phyloP scores from a whole-genome alignment of 1,140 invertebrate species.

The Hycleus cichorii region DNA sequence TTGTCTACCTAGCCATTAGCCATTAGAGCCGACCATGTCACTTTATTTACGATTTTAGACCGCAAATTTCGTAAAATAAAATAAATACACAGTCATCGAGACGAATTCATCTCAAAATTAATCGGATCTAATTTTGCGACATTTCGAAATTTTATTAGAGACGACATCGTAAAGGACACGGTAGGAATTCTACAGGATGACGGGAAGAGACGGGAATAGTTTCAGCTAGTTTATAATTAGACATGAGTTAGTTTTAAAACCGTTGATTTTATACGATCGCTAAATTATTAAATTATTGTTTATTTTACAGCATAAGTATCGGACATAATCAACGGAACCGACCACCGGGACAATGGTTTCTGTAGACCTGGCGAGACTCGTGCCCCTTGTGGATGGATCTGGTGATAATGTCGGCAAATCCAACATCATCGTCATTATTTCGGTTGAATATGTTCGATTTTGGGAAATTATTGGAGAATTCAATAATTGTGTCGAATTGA shows the following conservation, averaged over 20 bases:
- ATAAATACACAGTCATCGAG: not conserved
- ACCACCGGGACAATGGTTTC: constrained; percentile 17
- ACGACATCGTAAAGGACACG: not conserved
- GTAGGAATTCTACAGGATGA: not conserved
- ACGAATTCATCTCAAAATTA: not conserved
- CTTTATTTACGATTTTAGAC: no score
- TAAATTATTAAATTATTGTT: not conserved
- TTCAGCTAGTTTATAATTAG: constrained; percentile 6
- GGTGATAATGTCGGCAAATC: not conserved
- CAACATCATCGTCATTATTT: constrained; percentile 7
- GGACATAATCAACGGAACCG: not conserved
- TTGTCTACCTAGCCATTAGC: no score
- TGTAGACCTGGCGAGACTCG: constrained; percentile 22
- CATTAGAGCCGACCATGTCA: no score
- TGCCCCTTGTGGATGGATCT: constrained; percentile 13
- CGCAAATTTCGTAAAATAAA: no score
- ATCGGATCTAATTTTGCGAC: not conserved
- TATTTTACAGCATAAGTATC: constrained; percentile 3
- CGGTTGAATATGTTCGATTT: constrained; percentile 1
- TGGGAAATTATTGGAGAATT: not conserved
- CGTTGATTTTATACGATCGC: not conserved
- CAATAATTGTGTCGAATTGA: constrained; percentile 16
- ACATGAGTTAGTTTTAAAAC: not conserved
- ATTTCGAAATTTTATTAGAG: not conserved
- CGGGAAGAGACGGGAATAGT: constrained; percentile 2